Evolutionary conservation across 2,113 vertebrate genomes (phyloP).

Genomic region (Aphelocoma coerulescens): DNA sequence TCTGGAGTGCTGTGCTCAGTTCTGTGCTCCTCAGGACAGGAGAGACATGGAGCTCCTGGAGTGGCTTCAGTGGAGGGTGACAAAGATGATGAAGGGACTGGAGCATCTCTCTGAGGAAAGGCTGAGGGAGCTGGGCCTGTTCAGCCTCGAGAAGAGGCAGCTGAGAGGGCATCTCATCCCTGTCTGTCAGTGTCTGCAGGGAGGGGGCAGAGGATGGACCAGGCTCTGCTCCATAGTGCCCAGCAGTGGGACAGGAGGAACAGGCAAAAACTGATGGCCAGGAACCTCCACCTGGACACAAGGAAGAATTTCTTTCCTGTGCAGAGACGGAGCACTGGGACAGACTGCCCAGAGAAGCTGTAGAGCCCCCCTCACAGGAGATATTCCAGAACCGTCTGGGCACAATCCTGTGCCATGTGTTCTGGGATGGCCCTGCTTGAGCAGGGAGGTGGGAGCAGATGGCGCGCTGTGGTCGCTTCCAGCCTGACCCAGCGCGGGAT

Average conservation of each 20-base stretch:
- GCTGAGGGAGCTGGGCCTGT: not conserved
- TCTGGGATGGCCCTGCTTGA: not conserved
- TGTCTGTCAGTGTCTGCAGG: not conserved
- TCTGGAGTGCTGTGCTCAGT: not conserved
- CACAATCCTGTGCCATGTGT: not conserved
- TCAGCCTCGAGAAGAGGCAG: rapidly evolving
- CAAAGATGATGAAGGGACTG: not conserved
- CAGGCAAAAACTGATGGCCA: rapidly evolving
- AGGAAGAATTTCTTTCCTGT: not conserved
- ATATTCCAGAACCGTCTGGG: rapidly evolving
- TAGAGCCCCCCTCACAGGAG: too few species aligned
- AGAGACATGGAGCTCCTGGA: not conserved
- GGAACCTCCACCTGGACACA: not conserved
- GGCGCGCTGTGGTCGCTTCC: rapidly evolving
- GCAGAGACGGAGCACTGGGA: rapidly evolving
- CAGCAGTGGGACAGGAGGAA: rapidly evolving
- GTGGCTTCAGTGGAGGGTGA: rapidly evolving
- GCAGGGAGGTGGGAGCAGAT: not conserved
- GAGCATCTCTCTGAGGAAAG: not conserved
- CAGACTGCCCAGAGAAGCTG: too few species aligned
- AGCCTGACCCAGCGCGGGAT: not conserved
- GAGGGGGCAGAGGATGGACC: not conserved
- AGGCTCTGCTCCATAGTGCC: rapidly evolving
- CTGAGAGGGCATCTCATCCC: not conserved
- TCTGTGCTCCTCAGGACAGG: not conserved